Evolutionary conservation across 2,113 vertebrate species (phyloP), one percentile per base, ranked within the genome.

Genomic region (Leptobrachium leishanense): DNA sequence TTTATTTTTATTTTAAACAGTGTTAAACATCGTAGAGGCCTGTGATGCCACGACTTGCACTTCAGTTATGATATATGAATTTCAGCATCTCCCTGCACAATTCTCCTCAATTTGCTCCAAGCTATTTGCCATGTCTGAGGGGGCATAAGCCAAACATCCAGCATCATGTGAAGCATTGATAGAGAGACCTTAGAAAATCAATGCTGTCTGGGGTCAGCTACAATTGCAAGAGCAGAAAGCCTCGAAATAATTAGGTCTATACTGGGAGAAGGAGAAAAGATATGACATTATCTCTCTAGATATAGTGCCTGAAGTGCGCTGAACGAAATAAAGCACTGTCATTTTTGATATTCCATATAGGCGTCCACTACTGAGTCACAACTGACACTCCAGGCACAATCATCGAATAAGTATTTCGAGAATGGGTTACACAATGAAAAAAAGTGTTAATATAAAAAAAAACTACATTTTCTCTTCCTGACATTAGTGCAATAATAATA

Each of bases 141-240:
- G 46, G 55, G 55, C 55, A 59, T 59, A 59, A 59, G 55, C 55
- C 55, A 59, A 59, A 2, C 55, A 59, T 12, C 55, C 55, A 59
- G 55, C 55, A 59, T 59, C 55, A 59, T 59, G 55, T 59, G 55
- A 59, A 59, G 55, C 55, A 59, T 15, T 59, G 55, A 59, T 15
- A 59, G 55, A 59, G 55, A 59, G 55, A 59, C 55, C 55, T 59
- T 15, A 59, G 11, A 59, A 59, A 59, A 59, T 59, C 55, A 59
- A 59, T 59, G 55, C 55, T 59, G 55, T 59, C 55, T 59, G 55
- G 55, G 55, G 55, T 59, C 55, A 59, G 55, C 55, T 59, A 59
- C 55, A 1, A 59, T 59, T 59, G 3, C 11, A 50, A 50, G 11
- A 15, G 8, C 55, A 59, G 55, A 59, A 59, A 59, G 10, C 55